Conservation (phyloP, 1,140 invertebrate species). For the Drosophila mauritiana region DNA sequence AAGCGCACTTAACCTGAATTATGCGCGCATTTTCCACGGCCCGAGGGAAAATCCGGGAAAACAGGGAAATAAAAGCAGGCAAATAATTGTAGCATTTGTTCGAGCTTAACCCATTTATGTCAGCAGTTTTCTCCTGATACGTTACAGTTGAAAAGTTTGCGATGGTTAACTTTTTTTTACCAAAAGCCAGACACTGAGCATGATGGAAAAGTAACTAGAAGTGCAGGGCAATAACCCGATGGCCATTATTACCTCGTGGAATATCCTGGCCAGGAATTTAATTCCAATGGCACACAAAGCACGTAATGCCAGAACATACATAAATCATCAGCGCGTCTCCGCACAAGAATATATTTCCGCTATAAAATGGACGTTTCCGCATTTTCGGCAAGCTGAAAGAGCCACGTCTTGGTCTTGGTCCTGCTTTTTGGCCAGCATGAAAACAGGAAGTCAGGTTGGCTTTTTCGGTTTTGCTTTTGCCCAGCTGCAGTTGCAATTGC, state of each 20-base stretch:
- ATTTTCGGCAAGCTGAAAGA: slow-evolving; percentile 57
- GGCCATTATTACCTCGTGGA: not conserved
- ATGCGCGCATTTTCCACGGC: slow-evolving; percentile 35
- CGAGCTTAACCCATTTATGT: slow-evolving; percentile 75
- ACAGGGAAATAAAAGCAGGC: slow-evolving; percentile 65
- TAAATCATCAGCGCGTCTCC: slow-evolving; percentile 78
- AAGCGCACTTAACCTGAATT: slow-evolving; percentile 76
- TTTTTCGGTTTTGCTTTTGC: slow-evolving; percentile 35
- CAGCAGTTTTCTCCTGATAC: slow-evolving; percentile 17
- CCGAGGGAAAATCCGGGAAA: slow-evolving; percentile 23
- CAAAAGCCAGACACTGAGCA: slow-evolving; percentile 23
- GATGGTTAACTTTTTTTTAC: slow-evolving; percentile 35
- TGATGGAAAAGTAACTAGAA: not conserved
- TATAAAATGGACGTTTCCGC: slow-evolving; percentile 81
- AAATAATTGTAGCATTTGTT: slow-evolving; percentile 79
- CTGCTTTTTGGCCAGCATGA: slow-evolving; percentile 11
- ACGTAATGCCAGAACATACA: slow-evolving; percentile 80
- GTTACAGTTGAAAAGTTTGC: slow-evolving; percentile 20
- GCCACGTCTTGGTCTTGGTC: slow-evolving; percentile 20
- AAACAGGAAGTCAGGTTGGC: slow-evolving; percentile 76
- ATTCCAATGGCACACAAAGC: slow-evolving; percentile 62
- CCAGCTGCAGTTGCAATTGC: slow-evolving; percentile 24
- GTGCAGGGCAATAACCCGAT: slow-evolving; percentile 1
- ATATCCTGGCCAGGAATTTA: slow-evolving; percentile 54
- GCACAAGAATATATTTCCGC: slow-evolving; percentile 82